Conservation (phyloP, 2,888 invertebrate species). For the Hartigia nigra region DNA sequence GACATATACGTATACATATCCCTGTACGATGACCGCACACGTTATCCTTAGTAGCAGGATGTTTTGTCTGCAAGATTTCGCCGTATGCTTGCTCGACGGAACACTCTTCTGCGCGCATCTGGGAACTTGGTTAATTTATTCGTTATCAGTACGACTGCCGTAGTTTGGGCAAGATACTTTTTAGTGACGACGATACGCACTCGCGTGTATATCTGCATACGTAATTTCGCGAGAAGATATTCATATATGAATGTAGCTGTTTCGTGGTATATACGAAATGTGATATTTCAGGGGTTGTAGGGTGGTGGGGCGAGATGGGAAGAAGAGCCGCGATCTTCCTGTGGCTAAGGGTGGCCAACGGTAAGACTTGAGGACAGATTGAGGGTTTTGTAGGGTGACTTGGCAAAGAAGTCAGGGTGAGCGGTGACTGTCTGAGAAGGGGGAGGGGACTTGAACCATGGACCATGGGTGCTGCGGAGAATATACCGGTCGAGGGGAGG, state of each 20-base stretch:
- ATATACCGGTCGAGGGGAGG: conserved; percentile 24
- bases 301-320: background rate
- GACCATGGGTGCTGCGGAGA: conserved; percentile 9
- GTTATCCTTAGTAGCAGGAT: conserved; percentile 38
- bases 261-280: conserved; percentile 14
- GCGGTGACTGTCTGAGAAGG: background rate
- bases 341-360: background rate
- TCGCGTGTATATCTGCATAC: background rate
- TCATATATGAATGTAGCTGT: background rate
- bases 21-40: conserved; percentile 27
- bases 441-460: no score
- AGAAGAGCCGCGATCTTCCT: background rate
- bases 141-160: background rate
- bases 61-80: conserved; percentile 47
- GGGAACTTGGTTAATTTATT: background rate
- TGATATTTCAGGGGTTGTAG: conserved; percentile 22
- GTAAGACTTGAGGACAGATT: background rate
- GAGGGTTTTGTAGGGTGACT: background rate
- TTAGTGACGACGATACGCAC: background rate
- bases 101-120: background rate
- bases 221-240: background rate
- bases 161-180: background rate
- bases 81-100: background rate
- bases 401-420: background rate
- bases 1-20: conserved; percentile 4